These are phyloP conservation scores for Aproaerema taeniolella DNA, from an alignment of 2,888 invertebrate genomes.

Conservation along the genomic window DNA sequence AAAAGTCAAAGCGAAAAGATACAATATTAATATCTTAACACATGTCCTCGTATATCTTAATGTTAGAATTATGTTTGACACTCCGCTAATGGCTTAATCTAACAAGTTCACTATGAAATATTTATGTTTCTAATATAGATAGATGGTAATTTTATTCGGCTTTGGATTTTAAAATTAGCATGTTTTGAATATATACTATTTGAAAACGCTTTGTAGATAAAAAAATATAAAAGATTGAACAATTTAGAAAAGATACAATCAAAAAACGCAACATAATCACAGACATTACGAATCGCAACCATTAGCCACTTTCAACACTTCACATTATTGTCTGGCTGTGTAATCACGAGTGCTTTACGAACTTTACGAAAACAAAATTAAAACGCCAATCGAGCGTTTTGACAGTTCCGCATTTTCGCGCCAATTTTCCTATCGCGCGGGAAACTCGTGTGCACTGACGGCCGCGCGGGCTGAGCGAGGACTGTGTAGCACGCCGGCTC, in stretches of 20 bases:
- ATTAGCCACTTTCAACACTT: constrained; percentile 13
- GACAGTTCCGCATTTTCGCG: constrained; percentile 71
- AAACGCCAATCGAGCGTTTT: constrained; percentile 43
- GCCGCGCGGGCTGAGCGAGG: constrained; percentile 51
- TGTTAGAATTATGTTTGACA: constrained; percentile 18
- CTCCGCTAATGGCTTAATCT: constrained; percentile 18
- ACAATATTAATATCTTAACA: constrained; percentile 18
- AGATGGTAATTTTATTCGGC: no score
- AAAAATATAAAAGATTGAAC: constrained; percentile 1
- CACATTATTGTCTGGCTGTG: constrained; percentile 21
- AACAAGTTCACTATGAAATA: constrained; percentile 2
- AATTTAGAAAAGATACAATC: constrained; percentile 11
- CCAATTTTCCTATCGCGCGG: constrained; percentile 65
- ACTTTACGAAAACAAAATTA: constrained; percentile 27
- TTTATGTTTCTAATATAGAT: neutral
- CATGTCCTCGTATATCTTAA: constrained; percentile 13
- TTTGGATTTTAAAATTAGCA: neutral
- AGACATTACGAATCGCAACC: constrained; percentile 9
- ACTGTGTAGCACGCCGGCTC: constrained; percentile 43
- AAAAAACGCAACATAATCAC: constrained; percentile 7
- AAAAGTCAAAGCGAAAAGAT: constrained; percentile 28
- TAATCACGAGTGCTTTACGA: constrained; percentile 22
- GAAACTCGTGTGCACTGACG: constrained; percentile 42
- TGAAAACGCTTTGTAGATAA: no score
- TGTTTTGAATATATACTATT: no score